Base-by-base conservation (phyloP, 2,113 vertebrate species). In the Lontra canadensis region DNA sequence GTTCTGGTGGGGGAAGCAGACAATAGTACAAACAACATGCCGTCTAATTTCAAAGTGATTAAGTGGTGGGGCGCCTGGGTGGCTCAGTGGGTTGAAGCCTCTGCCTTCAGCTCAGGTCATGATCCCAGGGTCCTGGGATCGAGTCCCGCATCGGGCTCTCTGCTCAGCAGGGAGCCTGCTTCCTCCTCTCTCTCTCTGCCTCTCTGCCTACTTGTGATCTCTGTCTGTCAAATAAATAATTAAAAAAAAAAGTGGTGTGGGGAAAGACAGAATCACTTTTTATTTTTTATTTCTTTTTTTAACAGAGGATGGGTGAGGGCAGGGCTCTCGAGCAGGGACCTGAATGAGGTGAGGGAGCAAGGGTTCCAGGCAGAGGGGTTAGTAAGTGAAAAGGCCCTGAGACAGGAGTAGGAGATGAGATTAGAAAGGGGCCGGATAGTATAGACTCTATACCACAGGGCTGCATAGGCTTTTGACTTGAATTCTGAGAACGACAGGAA, bases 361-460 rank as follows among this genome's bases (percentile, higher is more conserved):
- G 29, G 59, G 17, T 80, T 61, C 52, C 15, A 63, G 34, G 55
- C 57, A 34, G 78, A 55, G 29, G 25, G 7, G 6, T 7, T 18
- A 86, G 67, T 36, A n/a, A 8, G 65, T 74, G 20, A 73, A 20
- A 67, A 93, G 83, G 47, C 47, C 61, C 84, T 49, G 80, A 86
- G 95, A 20, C 6, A 2, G 15, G 29, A 0, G 0, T 12, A 49
- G 65, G 3, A 73, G 65, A 10, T 65, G 42, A 49, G 31, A 44
- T 31, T 14, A 76, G 65, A 61, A 65, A 69, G 79, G 55, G 49
- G 26, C 65, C 15, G 25, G 67, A 29, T 44, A 11, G 0, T 12
- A 8, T 29, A 18, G 71, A 3, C 44, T 36, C 23, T n/a, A 1
- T 6, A 2, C 34, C 18, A 0, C 1, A 20, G 52, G 78, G 13